Conservation (phyloP, 2,797 vertebrate genomes). For the Pelochelys cantorii region DNA sequence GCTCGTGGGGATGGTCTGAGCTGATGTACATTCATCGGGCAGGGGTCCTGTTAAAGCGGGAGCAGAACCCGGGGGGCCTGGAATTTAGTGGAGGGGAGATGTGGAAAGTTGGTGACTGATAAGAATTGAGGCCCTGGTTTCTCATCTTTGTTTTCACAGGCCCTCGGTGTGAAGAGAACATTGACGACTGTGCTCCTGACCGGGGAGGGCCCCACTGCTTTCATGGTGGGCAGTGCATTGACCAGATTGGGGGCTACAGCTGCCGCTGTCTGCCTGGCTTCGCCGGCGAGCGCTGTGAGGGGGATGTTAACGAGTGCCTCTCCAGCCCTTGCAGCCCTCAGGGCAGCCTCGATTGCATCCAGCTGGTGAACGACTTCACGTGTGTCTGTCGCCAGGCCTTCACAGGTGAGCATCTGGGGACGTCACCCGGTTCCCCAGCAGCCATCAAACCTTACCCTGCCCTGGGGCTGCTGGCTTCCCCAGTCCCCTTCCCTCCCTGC, state of each 20-base stretch:
- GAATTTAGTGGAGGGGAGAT: background rate
- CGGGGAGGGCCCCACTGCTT: conserved; percentile 78
- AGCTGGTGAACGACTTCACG: conserved; percentile 88
- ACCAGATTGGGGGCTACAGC: conserved; percentile 89
- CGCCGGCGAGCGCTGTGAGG: conserved; percentile 91
- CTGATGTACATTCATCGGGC: background rate
- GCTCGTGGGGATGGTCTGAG: background rate
- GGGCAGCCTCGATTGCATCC: conserved; percentile 92
- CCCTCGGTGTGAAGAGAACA: conserved; percentile 80
- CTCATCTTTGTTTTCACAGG: conserved; percentile 44
- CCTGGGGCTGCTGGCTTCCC: background rate
- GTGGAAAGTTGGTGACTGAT: background rate
- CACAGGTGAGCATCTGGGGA: conserved; percentile 82
- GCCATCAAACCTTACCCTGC: too few relatives aligned
- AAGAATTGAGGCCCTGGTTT: rapidly evolving
- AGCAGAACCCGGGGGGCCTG: background rate
- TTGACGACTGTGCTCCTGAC: conserved; percentile 77
- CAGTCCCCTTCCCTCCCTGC: background rate
- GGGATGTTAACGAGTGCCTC: conserved; percentile 93
- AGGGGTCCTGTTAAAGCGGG: background rate
- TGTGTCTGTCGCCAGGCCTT: conserved; percentile 91
- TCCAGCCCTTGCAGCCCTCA: conserved; percentile 86
- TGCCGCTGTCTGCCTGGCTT: conserved; percentile 90
- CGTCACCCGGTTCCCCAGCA: background rate
- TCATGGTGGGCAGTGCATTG: conserved; percentile 85